These are phyloP conservation scores for Acanthosepion lycidas DNA, from an alignment of 2,888 invertebrate genomes.

Conservation along the genomic window DNA sequence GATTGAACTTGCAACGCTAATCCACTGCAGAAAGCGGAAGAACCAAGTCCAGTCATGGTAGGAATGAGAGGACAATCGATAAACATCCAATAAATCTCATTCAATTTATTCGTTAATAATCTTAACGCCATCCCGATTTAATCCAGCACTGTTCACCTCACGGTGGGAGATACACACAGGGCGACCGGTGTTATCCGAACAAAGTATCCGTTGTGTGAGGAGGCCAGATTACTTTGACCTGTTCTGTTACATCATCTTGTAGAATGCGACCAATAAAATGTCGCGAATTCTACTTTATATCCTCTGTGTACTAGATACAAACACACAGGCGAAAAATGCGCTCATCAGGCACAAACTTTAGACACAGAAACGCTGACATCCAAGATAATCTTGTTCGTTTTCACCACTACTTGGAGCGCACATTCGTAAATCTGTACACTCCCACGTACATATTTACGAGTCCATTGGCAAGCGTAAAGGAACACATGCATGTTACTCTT, in stretches of 20 bases:
- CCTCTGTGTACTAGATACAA: neutral
- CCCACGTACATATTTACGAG: too few species aligned
- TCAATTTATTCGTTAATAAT: conserved; percentile 33
- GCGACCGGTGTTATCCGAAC: neutral
- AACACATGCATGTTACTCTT: too few species aligned
- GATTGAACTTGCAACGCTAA: conserved; percentile 6
- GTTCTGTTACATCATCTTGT: conserved; percentile 33
- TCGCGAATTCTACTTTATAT: neutral
- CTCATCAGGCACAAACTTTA: neutral
- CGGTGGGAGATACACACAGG: neutral
- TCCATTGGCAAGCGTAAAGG: too few species aligned
- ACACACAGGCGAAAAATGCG: neutral
- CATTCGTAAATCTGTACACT: too few species aligned
- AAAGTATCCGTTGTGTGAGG: neutral
- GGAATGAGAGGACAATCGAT: neutral
- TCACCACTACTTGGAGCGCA: too few species aligned
- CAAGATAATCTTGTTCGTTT: neutral
- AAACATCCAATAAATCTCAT: conserved; percentile 33
- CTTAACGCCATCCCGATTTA: neutral
- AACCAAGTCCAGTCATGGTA: too few species aligned
- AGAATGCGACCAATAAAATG: neutral
- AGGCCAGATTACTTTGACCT: conserved; percentile 33
- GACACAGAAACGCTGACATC: too few species aligned
- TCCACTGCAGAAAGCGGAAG: neutral
- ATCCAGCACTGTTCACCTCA: neutral